Base-by-base conservation (phyloP, 1,140 invertebrate genomes). In the Papilio polyxenes region DNA sequence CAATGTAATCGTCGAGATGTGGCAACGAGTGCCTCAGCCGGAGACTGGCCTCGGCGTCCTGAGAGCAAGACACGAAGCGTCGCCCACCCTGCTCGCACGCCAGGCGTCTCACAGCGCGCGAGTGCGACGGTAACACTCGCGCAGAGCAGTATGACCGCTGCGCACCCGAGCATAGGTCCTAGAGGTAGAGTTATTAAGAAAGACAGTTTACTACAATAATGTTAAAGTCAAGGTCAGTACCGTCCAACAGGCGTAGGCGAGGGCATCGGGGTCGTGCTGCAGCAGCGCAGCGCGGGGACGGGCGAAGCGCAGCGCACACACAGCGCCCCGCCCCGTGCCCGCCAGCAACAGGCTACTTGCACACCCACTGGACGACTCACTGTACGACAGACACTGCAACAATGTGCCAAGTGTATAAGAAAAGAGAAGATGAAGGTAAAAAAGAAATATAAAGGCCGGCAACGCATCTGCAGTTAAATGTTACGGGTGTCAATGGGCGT, bases 231-330 rank as follows among this genome's bases (percentile, higher is more conserved):
- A 13, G 56, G 9, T 23, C 65, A 85, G 92, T 89, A 96, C 95
- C 92, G 91, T 91, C 95, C 95, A 96, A 83, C 95, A 95, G 83
- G 95, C 95, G 65, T 93, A 92, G 81, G 92, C 95, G 40, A 95
- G 88, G 74, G 91, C 90, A 81, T 96, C 95, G 0, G 93, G 89
- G 9, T 92, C 85, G 81, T 89, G 90, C 75, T 92, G 89, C 15
- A 96, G 90, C 1, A 96, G 88, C 0, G 92, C 88, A 17, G 90
- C 85, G 53, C 92, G 87, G 0, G 95, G 94, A 83, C 95, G 95
- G 9, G 92, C 83, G 86, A 96, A 96, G 6, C 85, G 86, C 20
- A 96, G 77, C 11, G 87, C 83, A 1, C 91, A 90, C 20, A 96
- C 82, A 81, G 92, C 88, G 1, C 95, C 95, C 37, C 91, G 88